Evolutionary conservation across 2,113 vertebrate genomes (phyloP).

Genomic region (Larimichthys polyactis): DNA sequence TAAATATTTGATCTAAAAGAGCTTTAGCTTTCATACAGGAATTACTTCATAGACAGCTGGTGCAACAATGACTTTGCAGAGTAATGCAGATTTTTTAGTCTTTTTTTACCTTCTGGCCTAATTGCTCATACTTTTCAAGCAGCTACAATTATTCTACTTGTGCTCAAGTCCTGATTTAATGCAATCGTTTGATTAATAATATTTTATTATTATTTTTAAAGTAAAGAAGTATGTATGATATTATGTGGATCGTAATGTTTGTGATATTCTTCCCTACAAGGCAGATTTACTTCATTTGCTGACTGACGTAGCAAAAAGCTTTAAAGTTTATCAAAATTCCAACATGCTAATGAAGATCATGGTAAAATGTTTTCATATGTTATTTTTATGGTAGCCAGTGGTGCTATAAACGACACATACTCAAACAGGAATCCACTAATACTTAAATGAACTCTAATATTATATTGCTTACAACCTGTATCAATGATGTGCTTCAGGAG

Average conservation of each 20-base stretch:
- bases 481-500: background rate
- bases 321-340: background rate
- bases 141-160: background rate
- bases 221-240: background rate
- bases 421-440: background rate
- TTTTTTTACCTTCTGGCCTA: background rate
- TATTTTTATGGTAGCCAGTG: background rate
- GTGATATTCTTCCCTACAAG: background rate
- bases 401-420: background rate
- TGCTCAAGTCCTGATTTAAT: background rate
- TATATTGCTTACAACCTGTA: background rate
- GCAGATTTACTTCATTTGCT: background rate
- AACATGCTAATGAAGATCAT: background rate
- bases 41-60: background rate
- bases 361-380: background rate
- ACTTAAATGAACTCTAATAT: background rate
- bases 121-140: background rate
- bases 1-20: background rate
- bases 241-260: background rate
- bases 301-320: background rate
- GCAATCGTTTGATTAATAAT: background rate
- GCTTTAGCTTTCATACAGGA: background rate
- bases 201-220: background rate
- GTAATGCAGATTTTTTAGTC: background rate
- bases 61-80: slow-evolving; percentile 4